These are phyloP conservation scores for Pterois miles DNA, from an alignment of 2,797 vertebrate genomes.

Conservation along the genomic window DNA sequence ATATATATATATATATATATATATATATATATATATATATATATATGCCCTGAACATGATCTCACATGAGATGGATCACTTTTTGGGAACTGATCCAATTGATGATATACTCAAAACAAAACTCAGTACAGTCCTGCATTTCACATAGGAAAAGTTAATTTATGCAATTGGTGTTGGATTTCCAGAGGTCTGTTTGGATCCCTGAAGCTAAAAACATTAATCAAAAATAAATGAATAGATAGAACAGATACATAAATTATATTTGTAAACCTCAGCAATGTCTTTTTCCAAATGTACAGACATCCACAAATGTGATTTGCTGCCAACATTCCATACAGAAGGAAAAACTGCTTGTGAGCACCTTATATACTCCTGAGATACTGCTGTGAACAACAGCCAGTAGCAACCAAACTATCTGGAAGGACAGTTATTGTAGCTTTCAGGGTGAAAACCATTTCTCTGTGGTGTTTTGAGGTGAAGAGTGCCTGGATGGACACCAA, in stretches of 20 bases:
- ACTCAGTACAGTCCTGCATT: background rate
- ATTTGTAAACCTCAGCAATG: background rate
- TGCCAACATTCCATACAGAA: background rate
- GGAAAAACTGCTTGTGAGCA: accelerated
- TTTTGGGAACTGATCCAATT: background rate
- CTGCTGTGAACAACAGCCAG: background rate
- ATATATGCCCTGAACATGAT: background rate
- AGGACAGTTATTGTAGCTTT: no score
- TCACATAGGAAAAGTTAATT: background rate
- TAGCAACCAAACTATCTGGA: background rate
- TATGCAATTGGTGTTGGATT: background rate
- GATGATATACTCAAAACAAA: background rate
- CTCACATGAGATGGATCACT: background rate
- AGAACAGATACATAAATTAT: background rate
- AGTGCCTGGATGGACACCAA: background rate
- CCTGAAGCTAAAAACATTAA: background rate
- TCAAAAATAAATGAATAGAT: background rate
- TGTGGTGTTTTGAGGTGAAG: background rate
- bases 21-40: no score
- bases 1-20: no score
- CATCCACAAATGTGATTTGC: background rate
- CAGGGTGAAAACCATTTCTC: no score
- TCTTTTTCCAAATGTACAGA: background rate
- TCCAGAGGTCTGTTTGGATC: background rate
- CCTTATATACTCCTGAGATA: background rate